Percentiles rank a stretch among this genome's conserved stretches.
These are phyloP conservation scores for Rhodinocichla rosea DNA, from an alignment of 2,113 vertebrate species.

Conservation along the genomic window DNA sequence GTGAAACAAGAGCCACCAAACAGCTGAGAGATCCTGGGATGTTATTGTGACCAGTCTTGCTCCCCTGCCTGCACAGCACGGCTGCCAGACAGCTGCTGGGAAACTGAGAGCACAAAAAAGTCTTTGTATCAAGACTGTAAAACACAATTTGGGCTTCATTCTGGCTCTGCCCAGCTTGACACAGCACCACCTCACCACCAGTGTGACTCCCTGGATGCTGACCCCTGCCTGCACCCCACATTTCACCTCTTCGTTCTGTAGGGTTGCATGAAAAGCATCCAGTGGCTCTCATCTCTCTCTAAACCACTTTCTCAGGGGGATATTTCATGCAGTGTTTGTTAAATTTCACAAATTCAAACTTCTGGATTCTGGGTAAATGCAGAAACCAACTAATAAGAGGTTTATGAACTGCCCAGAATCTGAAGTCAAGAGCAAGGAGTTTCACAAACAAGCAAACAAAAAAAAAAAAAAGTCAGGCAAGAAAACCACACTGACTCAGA, in stretches of 20 bases:
- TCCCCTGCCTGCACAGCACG: not conserved
- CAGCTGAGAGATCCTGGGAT: not conserved
- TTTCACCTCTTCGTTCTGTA: not conserved
- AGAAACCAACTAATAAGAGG: not conserved
- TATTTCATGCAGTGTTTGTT: not conserved
- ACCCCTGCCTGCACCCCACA: rapidly evolving
- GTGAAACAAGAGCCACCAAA: not conserved
- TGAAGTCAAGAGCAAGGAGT: not conserved
- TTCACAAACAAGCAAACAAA: not conserved
- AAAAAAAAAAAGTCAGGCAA: not conserved
- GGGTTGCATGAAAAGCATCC: not conserved
- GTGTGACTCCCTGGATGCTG: not conserved
- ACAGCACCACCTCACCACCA: not conserved
- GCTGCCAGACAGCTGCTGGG: not conserved
- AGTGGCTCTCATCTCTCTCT: not conserved
- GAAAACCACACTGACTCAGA: not conserved
- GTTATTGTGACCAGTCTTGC: not conserved
- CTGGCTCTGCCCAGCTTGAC: not conserved
- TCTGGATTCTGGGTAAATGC: not conserved
- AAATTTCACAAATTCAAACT: not conserved
- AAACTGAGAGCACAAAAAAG: not conserved
- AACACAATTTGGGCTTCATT: not conserved
- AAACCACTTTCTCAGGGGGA: not conserved
- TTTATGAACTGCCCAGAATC: not conserved
- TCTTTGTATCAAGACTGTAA: not conserved